These are phyloP conservation scores for Spilarctia lutea DNA, from an alignment of 2,888 invertebrate genomes.

Conservation along the genomic window DNA sequence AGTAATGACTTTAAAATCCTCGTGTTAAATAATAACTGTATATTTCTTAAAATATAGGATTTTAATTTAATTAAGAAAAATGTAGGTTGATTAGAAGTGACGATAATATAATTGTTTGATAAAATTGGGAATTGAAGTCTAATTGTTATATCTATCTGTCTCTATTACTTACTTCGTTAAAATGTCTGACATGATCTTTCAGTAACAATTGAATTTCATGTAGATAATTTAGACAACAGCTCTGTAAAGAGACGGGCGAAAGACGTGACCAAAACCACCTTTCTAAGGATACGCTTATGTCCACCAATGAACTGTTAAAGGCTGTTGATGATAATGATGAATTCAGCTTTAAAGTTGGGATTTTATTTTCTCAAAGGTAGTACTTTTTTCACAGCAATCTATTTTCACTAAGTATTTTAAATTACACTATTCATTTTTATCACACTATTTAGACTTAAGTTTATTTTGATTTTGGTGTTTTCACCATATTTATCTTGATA, in stretches of 20 bases:
- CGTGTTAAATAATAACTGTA: background rate
- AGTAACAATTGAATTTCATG: background rate
- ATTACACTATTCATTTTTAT: background rate
- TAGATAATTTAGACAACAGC: too few relatives aligned
- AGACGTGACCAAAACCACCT: too few relatives aligned
- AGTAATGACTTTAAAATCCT: background rate
- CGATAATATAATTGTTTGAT: background rate
- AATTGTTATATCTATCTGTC: background rate
- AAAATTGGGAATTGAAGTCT: background rate
- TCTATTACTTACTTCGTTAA: background rate
- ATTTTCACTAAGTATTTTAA: background rate
- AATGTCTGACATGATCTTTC: background rate
- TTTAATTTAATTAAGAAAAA: background rate
- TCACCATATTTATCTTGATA: too few relatives aligned
- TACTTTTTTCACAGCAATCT: background rate
- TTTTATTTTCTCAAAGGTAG: background rate
- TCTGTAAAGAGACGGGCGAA: too few relatives aligned
- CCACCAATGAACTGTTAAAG: too few relatives aligned
- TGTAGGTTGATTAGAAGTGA: too few relatives aligned
- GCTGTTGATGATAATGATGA: background rate
- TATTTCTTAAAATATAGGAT: background rate
- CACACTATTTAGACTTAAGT: too few relatives aligned
- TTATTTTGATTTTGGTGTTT: too few relatives aligned
- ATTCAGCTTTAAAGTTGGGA: background rate
- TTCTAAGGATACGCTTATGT: too few relatives aligned